Evolutionary conservation across 2,888 invertebrate species (phyloP).

Genomic region (Epistrophe eligans): DNA sequence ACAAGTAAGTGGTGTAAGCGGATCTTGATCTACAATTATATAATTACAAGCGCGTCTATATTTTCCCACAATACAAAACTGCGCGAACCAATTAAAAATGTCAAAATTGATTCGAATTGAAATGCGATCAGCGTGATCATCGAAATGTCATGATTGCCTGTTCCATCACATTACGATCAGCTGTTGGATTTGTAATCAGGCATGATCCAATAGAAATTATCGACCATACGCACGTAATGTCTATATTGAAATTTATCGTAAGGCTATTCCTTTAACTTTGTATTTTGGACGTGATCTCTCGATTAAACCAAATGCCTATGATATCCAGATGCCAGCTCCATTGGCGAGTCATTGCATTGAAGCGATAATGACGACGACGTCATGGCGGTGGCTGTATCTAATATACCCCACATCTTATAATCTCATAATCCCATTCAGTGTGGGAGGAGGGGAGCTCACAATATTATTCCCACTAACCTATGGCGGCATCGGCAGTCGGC

Average conservation of each 20-base stretch:
- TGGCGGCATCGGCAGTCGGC: constrained; percentile 75
- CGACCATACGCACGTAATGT: constrained; percentile 35
- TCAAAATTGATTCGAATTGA: constrained; percentile 39
- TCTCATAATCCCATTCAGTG: constrained; percentile 45
- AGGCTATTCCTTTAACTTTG: constrained; percentile 76
- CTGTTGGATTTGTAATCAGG: not conserved
- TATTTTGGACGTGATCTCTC: constrained; percentile 78
- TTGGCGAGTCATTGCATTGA: constrained; percentile 74
- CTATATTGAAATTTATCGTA: constrained; percentile 23
- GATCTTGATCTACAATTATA: constrained; percentile 26
- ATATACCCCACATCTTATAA: constrained; percentile 40
- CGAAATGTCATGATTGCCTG: constrained; percentile 33
- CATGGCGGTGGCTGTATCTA: constrained; percentile 69
- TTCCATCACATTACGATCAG: constrained; percentile 35
- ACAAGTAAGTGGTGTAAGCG: constrained; percentile 15
- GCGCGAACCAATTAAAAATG: constrained; percentile 33
- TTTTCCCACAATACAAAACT: constrained; percentile 17
- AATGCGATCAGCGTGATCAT: constrained; percentile 31
- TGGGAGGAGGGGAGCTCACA: constrained; percentile 49
- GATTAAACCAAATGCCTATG: constrained; percentile 67
- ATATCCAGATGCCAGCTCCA: constrained; percentile 76
- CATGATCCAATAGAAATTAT: constrained; percentile 41
- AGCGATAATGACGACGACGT: constrained; percentile 48
- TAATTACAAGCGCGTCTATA: not conserved
- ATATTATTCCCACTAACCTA: constrained; percentile 69